Percentiles rank a stretch among this genome's conserved stretches.
These are phyloP conservation scores for Eudorcas thomsonii DNA, from an alignment of 2,113 vertebrate genomes.

Conservation along the genomic window DNA sequence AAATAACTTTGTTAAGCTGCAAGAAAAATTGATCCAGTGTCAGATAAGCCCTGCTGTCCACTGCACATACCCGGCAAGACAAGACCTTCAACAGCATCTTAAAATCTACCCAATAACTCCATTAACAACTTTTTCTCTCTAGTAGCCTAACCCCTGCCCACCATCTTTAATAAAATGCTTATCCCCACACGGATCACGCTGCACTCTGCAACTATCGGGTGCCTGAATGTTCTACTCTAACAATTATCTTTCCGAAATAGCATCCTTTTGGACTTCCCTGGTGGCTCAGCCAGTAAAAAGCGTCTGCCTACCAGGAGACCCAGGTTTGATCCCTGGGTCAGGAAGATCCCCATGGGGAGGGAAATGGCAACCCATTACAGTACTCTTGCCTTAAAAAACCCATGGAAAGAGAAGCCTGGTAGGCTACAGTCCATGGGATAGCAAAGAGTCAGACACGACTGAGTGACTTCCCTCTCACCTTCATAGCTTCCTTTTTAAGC, in stretches of 20 bases:
- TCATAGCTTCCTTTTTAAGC: not conserved
- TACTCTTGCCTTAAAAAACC: not conserved
- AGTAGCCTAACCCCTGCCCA: not conserved
- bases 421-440: not conserved
- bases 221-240: not conserved
- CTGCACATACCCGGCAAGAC: not conserved
- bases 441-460: not conserved
- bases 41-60: not conserved
- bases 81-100: conserved; percentile 1
- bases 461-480: not conserved
- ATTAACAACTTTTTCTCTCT: not conserved
- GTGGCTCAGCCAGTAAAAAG: not conserved
- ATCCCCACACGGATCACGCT: not conserved
- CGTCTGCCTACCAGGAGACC: not conserved
- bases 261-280: not conserved
- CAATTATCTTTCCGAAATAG: not conserved
- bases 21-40: not conserved
- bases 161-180: conserved; percentile 12
- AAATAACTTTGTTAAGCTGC: not conserved
- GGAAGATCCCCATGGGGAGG: not conserved
- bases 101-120: not conserved
- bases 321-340: not conserved
- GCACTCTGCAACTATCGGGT: not conserved
- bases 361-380: not conserved
- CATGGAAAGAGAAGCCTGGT: not conserved